These are phyloP conservation scores for Leucophenga maculata DNA, from an alignment of 2,888 invertebrate genomes.

Conservation along the genomic window DNA sequence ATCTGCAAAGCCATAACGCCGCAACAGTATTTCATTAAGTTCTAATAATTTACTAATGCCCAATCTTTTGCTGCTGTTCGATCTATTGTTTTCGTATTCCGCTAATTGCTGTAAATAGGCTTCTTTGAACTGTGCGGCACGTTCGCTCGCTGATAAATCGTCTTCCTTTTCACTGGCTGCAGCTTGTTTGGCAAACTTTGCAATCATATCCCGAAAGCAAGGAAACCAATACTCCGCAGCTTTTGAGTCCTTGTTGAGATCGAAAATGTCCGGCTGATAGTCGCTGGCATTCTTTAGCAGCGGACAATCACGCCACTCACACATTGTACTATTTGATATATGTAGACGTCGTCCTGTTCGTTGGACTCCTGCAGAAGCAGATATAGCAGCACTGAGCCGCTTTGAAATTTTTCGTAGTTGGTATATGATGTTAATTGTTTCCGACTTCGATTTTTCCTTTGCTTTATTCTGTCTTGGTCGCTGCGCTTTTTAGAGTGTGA, in stretches of 20 bases:
- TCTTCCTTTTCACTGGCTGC: slow-evolving; percentile 74
- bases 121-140: slow-evolving; percentile 87
- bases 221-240: slow-evolving; percentile 94
- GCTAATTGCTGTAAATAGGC: slow-evolving; percentile 86
- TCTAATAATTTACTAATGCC: slow-evolving; percentile 92
- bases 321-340: neutral
- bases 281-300: slow-evolving; percentile 83
- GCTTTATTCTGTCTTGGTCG: neutral
- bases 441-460: too few species aligned
- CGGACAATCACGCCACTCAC: slow-evolving; percentile 74
- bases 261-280: slow-evolving; percentile 94
- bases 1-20: slow-evolving; percentile 93
- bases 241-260: slow-evolving; percentile 87
- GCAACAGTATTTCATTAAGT: slow-evolving; percentile 91
- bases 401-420: neutral
- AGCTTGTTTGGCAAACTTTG: slow-evolving; percentile 89
- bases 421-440: neutral
- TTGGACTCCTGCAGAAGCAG: too few species aligned
- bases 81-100: slow-evolving; percentile 56
- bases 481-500: too few species aligned
- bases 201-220: slow-evolving; percentile 89
- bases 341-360: neutral
- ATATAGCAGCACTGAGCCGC: too few species aligned
- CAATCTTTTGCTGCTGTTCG: slow-evolving; percentile 76
- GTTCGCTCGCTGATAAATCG: slow-evolving; percentile 79